These are phyloP conservation scores for Bergia sp. DNA, from an alignment of 92 coral and sea anemone species.

Conservation along the genomic window DNA sequence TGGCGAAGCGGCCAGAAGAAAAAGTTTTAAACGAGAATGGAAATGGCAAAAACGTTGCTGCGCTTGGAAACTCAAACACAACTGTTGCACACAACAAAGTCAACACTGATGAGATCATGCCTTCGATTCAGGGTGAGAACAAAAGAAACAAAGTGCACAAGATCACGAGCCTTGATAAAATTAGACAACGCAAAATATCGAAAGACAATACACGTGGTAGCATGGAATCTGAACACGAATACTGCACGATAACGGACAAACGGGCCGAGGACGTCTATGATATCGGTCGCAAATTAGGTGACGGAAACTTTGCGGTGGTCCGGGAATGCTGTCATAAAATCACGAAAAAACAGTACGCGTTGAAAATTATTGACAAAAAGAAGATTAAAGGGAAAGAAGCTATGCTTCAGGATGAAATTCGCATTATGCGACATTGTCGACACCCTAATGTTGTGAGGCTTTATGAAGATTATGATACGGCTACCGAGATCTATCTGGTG, in stretches of 20 bases:
- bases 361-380: conserved; percentile 91
- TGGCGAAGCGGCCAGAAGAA: conserved; percentile 53
- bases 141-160: conserved; percentile 41
- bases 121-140: conserved; percentile 2
- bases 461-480: conserved; percentile 84
- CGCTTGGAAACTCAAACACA: not conserved
- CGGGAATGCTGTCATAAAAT: conserved; percentile 82
- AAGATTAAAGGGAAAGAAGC: conserved; percentile 92
- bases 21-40: not conserved
- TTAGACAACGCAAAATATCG: conserved; percentile 38
- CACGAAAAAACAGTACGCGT: conserved; percentile 81
- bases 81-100: not conserved
- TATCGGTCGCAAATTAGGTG: conserved; percentile 92
- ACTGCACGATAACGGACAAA: conserved; percentile 72
- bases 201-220: conserved; percentile 50
- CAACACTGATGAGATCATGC: conserved; percentile 4
- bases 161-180: conserved; percentile 44
- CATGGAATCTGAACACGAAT: conserved; percentile 61
- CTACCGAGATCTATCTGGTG: conserved; percentile 80
- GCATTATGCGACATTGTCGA: conserved; percentile 87
- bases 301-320: conserved; percentile 96
- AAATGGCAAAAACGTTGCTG: not conserved
- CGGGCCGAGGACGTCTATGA: conserved; percentile 86
- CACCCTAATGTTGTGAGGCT: conserved; percentile 91
- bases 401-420: conserved; percentile 93